Evolutionary conservation across 2,797 vertebrate genomes (phyloP), one percentile per base, ranked within the genome.

Genomic region (Sandelia bainsii): DNA sequence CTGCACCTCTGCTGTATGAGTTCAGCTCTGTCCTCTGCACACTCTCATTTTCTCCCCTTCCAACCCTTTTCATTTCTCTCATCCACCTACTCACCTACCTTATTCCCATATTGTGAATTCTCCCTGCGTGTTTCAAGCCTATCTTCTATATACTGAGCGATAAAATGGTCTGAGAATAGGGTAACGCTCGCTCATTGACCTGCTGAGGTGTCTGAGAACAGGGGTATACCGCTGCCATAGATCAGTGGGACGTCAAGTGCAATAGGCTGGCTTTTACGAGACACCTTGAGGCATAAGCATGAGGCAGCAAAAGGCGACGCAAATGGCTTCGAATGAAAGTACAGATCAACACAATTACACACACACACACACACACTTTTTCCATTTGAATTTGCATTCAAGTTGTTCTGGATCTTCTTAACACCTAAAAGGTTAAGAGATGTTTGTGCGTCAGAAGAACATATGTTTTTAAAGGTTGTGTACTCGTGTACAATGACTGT

Each of bases 11-110:
- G 42, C 61, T 71, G 57, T 14, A 5, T 12, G 54, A 67, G 75
- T 74, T 88, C 65, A 64, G 64, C 64, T 70, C 52, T 34, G 23
- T 69, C 56, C 76, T 80, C 83, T 81, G 62, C 42, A 62, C 51
- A 62, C 59, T 83, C 74, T 80, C 63, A 79, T 86, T 79, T 75
- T 77, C 62, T 67, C 54, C 34, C 63, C 56, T 79, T 77, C 76
- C 46, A 69, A 42, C 34, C 49, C 22, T 57, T 66, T 84, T 66
- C 62, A 79, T 77, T 75, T 75, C 56, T 72, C 63, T 72, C 69
- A 62, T 76, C 68, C 74, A 74, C 65, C 71, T 59, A 49, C 68
- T 68, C 67, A 19, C 44, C 56, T 14, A 50, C 72, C 68, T 63
- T 59, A 37, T 74, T 70, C 50, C 23, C 20, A 62, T 44, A 65